These are phyloP conservation scores for Misgurnus anguillicaudatus DNA, from an alignment of 2,113 vertebrate genomes.

Conservation along the genomic window DNA sequence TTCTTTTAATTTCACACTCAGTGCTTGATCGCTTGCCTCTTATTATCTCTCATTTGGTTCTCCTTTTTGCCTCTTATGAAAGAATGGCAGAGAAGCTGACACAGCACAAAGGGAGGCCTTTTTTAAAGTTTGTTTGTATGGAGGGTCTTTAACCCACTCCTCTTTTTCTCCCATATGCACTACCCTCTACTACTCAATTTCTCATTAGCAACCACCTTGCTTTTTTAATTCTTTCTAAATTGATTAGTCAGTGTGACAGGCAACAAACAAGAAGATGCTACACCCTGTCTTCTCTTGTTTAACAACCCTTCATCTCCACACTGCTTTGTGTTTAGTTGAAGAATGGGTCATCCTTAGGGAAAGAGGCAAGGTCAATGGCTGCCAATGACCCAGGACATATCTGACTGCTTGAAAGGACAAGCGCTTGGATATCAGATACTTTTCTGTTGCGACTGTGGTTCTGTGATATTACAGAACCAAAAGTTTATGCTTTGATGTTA, in stretches of 20 bases:
- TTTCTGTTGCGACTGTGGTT: not conserved
- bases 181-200: constrained; percentile 51
- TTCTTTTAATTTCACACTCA: constrained; percentile 81
- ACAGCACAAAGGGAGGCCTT: constrained; percentile 71
- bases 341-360: constrained; percentile 56
- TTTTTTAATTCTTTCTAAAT: constrained; percentile 64
- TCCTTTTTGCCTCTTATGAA: constrained; percentile 73
- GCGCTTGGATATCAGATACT: not conserved
- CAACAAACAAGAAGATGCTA: constrained; percentile 53
- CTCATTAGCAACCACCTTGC: constrained; percentile 67
- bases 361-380: constrained; percentile 67
- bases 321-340: not conserved
- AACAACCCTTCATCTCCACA: constrained; percentile 60
- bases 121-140: constrained; percentile 76
- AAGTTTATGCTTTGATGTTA: no score
- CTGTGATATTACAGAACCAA: no score
- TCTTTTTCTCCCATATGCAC: constrained; percentile 43
- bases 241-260: constrained; percentile 59
- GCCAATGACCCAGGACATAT: constrained; percentile 61
- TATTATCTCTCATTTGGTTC: constrained; percentile 76
- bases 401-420: constrained; percentile 45
- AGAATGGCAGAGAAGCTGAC: constrained; percentile 52
- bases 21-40: constrained; percentile 74
- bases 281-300: constrained; percentile 60
- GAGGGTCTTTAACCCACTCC: constrained; percentile 65